Evolutionary conservation across 2,797 vertebrate genomes (phyloP), one percentile per base, ranked within the genome.

Genomic region (Tokudaia muenninki): DNA sequence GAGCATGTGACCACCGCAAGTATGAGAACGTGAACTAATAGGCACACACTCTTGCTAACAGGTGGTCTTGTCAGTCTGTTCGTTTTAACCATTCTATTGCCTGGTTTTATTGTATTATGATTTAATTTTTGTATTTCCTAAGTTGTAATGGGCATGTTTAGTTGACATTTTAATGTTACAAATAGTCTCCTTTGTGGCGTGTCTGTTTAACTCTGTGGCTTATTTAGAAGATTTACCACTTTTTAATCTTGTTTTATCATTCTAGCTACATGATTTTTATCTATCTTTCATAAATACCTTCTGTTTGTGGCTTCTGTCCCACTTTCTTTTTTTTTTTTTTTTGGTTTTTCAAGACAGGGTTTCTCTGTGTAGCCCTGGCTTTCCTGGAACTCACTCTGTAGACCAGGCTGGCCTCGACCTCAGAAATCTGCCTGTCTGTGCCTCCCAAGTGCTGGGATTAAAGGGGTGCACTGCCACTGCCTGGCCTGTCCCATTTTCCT

Each of bases 51-150:
- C 78, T 84, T n/a, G 41, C 75, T 65, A n/a, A 79, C 17, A 31
- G 72, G 50, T 84, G 17, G 7, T 21, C 79, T 47, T 50, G 24
- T 67, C 59, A 52, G 67, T 83, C 70, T 78, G 34, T n/a, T 57
- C 3, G 61, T 87, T 90, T 93, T 75, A 90, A 31, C 34, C 44
- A 41, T 79, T 86, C 50, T 83, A 12, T 14, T 61, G 41, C 16
- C 0, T 57, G 3, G 70, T 16, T 26, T 63, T 61, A 92, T 70
- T 93, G 83, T 84, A 90, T 55, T 92, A 14, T 34, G 57, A 7
- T 70, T 80, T 95, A 70, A n/a, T 84, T 93, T 88, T 61, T 61
- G 77, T 83, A 80, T 91, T 87, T 74, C 31, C 52, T 90, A 63
- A 88, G 84, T 72, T 83, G 50, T 75, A 95, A 72, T 77, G 22